Conservation (phyloP, 2,888 invertebrate species). For the Caenorhabditis drosophilae region DNA sequence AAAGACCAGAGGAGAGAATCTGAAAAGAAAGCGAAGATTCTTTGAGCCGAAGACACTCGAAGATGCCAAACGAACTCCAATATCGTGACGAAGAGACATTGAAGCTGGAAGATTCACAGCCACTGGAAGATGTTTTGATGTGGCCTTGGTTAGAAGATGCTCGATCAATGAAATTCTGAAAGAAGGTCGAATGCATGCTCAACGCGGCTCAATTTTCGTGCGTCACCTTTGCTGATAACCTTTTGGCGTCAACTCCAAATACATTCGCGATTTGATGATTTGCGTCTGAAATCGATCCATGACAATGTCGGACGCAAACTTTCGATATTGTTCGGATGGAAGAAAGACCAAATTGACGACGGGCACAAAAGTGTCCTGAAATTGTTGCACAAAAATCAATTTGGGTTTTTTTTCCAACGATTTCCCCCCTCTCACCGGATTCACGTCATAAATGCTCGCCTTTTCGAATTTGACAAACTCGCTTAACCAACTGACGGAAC, state of each 20-base stretch:
- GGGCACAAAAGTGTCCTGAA: slow-evolving; percentile 69
- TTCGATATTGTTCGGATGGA: slow-evolving; percentile 52
- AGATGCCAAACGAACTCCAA: slow-evolving; percentile 51
- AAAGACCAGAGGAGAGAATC: slow-evolving; percentile 43
- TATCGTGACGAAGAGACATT: slow-evolving; percentile 65
- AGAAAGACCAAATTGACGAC: slow-evolving; percentile 68
- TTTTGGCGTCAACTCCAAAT: slow-evolving; percentile 63
- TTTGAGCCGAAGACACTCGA: no score
- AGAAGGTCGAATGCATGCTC: no score
- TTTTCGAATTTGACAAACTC: slow-evolving; percentile 67
- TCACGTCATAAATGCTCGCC: slow-evolving; percentile 64
- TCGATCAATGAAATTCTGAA: slow-evolving; percentile 13
- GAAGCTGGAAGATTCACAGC: slow-evolving; percentile 58
- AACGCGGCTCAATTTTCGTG: no score
- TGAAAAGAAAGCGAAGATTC: slow-evolving; percentile 20
- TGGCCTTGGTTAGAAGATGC: slow-evolving; percentile 42
- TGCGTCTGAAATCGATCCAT: slow-evolving; percentile 60
- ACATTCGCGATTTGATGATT: slow-evolving; percentile 61
- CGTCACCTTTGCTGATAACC: slow-evolving; percentile 57
- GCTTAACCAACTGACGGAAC: slow-evolving; percentile 64
- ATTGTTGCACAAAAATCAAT: no score
- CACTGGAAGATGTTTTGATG: slow-evolving; percentile 55
- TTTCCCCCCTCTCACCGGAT: no score
- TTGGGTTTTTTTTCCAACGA: no score
- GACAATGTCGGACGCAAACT: slow-evolving; percentile 61